Evolutionary conservation across 2,888 invertebrate species (phyloP), one percentile per base, ranked within the genome.

Genomic region (Zaprionus bogoriensis): DNA sequence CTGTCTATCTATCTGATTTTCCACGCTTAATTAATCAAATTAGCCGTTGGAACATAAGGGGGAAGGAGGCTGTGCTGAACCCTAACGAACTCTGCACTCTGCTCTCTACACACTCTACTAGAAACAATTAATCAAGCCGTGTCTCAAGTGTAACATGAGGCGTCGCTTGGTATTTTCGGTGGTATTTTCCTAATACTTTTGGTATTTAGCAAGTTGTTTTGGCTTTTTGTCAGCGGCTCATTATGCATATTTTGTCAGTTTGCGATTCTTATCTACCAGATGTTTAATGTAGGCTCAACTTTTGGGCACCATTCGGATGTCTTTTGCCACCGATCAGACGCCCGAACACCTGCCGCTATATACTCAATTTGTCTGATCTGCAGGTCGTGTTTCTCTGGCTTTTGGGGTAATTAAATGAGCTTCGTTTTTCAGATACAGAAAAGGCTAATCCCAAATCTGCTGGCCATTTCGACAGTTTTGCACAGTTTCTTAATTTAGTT

Each of bases 61-160:
- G n/a, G n/a, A n/a, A 50, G 23, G 30, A 58, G 50, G 39, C 41
- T 54, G 39, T 48, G 20, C 22, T 41, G 50, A 54, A 68, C 71
- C 32, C 52, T 17, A 36, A 10, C 75, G 75, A 71, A 74, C 70
- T 51, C 25, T 58, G 46, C 28, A 57, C 53, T 57, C 22, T 41
- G 17, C 20, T 19, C 76, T 53, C 42, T 46, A 50, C 10, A 61
- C 32, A 52, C 30, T 50, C n/a, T n/a, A 17, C 14, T 12, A 52
- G 19, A 48, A 52, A 50, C 77, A 68, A 80, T 80, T 71, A 87
- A 80, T 80, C 87, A 87, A 77, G 48, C 51, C 61, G 57, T 47
- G 53, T 59, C 66, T 61, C 82, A 79, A 79, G 73, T 84, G 87
- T 80, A 87, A 80, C 81, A 71, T 84, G 82, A 80, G 64, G 58